A percentile compares a stretch with the other conserved stretches of the same genome.
These are phyloP conservation scores for Pissodes strobi DNA, from an alignment of 1,140 invertebrate genomes.

Conservation along the genomic window DNA sequence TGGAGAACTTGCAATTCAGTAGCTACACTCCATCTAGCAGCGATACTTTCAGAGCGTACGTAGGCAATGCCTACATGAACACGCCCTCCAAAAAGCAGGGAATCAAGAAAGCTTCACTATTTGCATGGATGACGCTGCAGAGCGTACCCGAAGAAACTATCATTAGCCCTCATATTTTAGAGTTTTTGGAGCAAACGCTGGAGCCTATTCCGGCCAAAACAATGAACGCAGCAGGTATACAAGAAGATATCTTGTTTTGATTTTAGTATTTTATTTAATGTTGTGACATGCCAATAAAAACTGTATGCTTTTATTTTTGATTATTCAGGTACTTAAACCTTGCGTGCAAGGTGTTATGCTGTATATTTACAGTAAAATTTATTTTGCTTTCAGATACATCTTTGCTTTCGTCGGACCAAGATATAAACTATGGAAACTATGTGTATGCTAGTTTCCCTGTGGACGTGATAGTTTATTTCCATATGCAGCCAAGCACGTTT, in stretches of 20 bases:
- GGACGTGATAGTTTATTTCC: slow-evolving; percentile 97
- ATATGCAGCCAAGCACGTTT: slow-evolving; percentile 96
- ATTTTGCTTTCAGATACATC: slow-evolving; percentile 45
- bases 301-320: not conserved
- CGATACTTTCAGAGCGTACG: slow-evolving; percentile 14
- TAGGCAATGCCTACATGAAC: slow-evolving; percentile 21
- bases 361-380: not conserved
- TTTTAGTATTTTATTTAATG: not conserved
- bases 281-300: too few relatives aligned
- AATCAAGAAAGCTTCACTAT: slow-evolving; percentile 89
- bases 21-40: slow-evolving; percentile 35
- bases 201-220: slow-evolving; percentile 86
- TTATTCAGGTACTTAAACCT: too few relatives aligned
- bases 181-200: slow-evolving; percentile 92
- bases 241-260: slow-evolving; percentile 6
- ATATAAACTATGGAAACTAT: slow-evolving; percentile 72
- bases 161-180: slow-evolving; percentile 91
- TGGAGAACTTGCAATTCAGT: slow-evolving; percentile 46
- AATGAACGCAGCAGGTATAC: slow-evolving; percentile 45
- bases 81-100: slow-evolving; percentile 61
- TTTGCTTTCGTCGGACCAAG: slow-evolving; percentile 56
- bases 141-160: slow-evolving; percentile 95
- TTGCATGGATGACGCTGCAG: slow-evolving; percentile 94
- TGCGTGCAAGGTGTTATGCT: not conserved
- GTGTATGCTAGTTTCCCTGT: slow-evolving; percentile 95